Percentiles rank a stretch among this genome's conserved stretches.
Conservation (phyloP, 1,140 invertebrate genomes). For the Aradophagus sp. region DNA sequence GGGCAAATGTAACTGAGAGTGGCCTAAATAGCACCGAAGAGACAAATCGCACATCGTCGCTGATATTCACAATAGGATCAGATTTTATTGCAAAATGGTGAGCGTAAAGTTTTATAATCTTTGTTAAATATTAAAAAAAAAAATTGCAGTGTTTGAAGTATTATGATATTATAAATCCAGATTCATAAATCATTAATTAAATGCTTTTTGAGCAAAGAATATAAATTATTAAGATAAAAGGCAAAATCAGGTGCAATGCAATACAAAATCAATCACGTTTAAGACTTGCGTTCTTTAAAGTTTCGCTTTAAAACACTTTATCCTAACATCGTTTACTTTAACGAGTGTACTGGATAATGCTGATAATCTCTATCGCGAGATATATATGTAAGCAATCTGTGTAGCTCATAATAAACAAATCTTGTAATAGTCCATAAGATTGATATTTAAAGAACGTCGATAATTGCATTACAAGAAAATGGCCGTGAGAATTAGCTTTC, state of each 20-base stretch:
- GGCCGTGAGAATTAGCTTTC: too few relatives aligned
- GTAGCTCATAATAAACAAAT: too few relatives aligned
- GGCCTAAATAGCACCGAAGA: constrained; percentile 54
- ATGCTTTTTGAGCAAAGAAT: neutral
- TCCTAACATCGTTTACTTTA: constrained; percentile 18
- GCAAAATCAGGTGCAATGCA: too few relatives aligned
- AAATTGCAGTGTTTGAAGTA: too few relatives aligned
- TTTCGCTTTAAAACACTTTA: constrained; percentile 8
- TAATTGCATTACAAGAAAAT: constrained; percentile 29
- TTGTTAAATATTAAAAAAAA: neutral
- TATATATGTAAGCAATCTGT: neutral
- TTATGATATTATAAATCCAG: too few relatives aligned
- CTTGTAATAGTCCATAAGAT: constrained; percentile 23
- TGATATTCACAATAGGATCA: constrained; percentile 53
- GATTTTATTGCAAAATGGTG: constrained; percentile 55
- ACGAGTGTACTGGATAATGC: constrained; percentile 26
- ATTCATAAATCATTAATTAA: neutral
- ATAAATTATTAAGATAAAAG: too few relatives aligned
- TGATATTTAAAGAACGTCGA: constrained; percentile 7
- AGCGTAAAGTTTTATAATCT: neutral
- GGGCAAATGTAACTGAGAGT: constrained; percentile 47
- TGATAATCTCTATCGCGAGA: constrained; percentile 14
- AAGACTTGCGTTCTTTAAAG: neutral
- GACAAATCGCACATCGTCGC: constrained; percentile 46
- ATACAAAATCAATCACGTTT: constrained; percentile 4